Base-by-base conservation (phyloP, 2,888 invertebrate species). In the Apodemia mormo region DNA sequence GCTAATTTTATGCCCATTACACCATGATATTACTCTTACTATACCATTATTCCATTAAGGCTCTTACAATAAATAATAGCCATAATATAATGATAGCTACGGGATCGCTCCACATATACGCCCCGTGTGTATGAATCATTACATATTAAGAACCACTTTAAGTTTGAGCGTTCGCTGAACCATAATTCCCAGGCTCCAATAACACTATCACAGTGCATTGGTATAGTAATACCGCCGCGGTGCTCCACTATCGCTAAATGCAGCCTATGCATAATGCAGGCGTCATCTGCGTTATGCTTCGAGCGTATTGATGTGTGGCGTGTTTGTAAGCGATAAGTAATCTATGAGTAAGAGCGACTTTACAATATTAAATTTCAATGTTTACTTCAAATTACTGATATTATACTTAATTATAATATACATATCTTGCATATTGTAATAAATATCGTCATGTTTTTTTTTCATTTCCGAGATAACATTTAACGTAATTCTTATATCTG, bases 191-290 rank as follows among this genome's bases (percentile, higher is more conserved):
- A 45, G 64, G 67, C 45, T 70, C 69, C 65, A 73, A 73, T 75
- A 73, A 74, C 73, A 76, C 72, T 74, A 75, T 74, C 72, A 73
- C 66, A 69, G 61, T 66, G 68, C 68, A 73, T 71, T 61, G 71
- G 68, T 68, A 68, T 65, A 68, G 10, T 12, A 37, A 30, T 66
- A 68, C 71, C 70, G 67, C 67, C 70, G 68, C 72, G 66, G 72
- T 67, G 74, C 75, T 77, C 79, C 80, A 78, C 83, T 85, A 85
- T 85, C 86, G 81, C 85, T 88, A 87, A 88, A 89, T 85, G 87
- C 87, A 85, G 83, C 78, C 81, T 82, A 87, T 90, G 87, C 88
- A 90, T 89, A 85, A 90, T 90, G 85, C 85, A 89, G 85, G 81
- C 85, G 88, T 88, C 89, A 89, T 87, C 88, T 86, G 82, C 79